phyloP scores from a whole-genome alignment of 2,888 invertebrate species.

The Herminia tarsipennalis region DNA sequence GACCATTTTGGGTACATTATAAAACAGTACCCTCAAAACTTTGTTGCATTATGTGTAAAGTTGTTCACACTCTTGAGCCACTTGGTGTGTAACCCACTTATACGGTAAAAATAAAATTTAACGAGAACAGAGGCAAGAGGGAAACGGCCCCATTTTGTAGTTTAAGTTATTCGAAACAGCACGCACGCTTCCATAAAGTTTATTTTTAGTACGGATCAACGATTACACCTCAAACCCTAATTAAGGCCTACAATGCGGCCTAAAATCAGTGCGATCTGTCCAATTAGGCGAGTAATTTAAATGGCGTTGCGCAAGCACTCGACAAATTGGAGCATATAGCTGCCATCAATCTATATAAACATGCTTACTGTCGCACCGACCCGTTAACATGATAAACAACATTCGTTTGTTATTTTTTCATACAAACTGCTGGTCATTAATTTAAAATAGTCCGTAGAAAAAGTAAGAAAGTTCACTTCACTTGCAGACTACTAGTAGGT shows the following conservation, averaged over 20 bases:
- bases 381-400: conserved; percentile 39
- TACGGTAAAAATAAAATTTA: conserved; percentile 66
- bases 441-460: background rate
- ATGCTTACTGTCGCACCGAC: conserved; percentile 40
- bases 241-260: conserved; percentile 65
- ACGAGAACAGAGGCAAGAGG: conserved; percentile 71
- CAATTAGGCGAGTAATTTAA: conserved; percentile 60
- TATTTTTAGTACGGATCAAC: conserved; percentile 77
- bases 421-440: background rate
- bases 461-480: no score
- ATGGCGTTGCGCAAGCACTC: conserved; percentile 47
- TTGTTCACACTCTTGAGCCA: conserved; percentile 25
- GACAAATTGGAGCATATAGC: conserved; percentile 58
- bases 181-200: conserved; percentile 77
- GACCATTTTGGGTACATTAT: conserved; percentile 3
- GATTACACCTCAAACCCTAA: conserved; percentile 70
- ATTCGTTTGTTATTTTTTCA: conserved; percentile 3
- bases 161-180: conserved; percentile 69
- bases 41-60: conserved; percentile 17
- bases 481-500: no score
- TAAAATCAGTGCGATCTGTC: conserved; percentile 65
- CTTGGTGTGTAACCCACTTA: conserved; percentile 54
- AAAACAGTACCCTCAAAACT: conserved; percentile 14
- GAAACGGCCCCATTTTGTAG: conserved; percentile 76
- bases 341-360: conserved; percentile 57